These are phyloP conservation scores for Mesocricetus auratus DNA, from an alignment of 2,113 vertebrate species.

Conservation along the genomic window DNA sequence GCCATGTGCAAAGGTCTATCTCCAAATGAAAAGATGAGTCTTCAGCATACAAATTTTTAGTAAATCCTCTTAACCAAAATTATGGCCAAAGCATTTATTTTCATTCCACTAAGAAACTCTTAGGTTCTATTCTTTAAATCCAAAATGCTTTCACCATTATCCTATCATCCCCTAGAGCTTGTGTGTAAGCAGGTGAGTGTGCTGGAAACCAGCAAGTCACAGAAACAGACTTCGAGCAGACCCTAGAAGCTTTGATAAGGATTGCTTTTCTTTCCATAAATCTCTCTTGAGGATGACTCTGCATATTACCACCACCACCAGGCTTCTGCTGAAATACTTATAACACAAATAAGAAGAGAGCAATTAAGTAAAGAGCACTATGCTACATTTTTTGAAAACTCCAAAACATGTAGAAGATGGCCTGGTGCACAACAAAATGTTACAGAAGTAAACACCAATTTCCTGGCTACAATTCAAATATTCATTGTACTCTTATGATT, in stretches of 20 bases:
- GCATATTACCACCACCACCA: slow-evolving; percentile 8
- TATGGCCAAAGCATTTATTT: neutral
- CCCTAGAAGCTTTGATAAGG: neutral
- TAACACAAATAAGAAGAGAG: too few relatives aligned
- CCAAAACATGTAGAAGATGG: neutral
- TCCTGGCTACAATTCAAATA: neutral
- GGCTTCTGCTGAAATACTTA: slow-evolving; percentile 67
- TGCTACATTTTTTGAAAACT: slow-evolving; percentile 56
- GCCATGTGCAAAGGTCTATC: neutral
- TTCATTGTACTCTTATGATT: neutral
- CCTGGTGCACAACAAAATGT: neutral
- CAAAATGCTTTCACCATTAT: neutral
- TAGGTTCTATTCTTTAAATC: slow-evolving; percentile 35
- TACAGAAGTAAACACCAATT: neutral
- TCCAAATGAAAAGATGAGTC: neutral
- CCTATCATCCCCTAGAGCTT: slow-evolving; percentile 23
- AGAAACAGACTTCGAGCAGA: neutral
- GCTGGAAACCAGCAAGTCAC: neutral
- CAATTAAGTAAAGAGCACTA: slow-evolving; percentile 41
- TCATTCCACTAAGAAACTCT: neutral
- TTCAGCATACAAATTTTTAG: neutral
- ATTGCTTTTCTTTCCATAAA: slow-evolving; percentile 31
- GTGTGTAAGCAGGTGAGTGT: neutral
- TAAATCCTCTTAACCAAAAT: neutral
- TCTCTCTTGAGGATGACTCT: slow-evolving; percentile 30